These are phyloP conservation scores for Drosophila gaucha DNA, from an alignment of 2,888 invertebrate species.

Conservation along the genomic window DNA sequence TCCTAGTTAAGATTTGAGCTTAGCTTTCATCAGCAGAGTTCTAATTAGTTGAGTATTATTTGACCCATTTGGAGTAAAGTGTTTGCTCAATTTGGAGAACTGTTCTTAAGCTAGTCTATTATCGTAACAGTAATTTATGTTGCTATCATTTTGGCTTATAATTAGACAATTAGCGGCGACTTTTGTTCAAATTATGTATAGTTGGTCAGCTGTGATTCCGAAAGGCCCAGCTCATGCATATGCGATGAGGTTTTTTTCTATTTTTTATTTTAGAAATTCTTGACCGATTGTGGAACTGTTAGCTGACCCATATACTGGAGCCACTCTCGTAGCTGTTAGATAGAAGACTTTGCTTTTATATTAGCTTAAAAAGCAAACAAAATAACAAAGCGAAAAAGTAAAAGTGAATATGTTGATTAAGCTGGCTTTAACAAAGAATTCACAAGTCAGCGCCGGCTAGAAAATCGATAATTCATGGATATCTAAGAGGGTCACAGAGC, in stretches of 20 bases:
- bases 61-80: neutral
- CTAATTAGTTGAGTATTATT: neutral
- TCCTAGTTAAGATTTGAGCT: neutral
- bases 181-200: conserved; percentile 51
- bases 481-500: conserved; percentile 56
- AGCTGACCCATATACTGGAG: conserved; percentile 59
- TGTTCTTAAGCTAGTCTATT: conserved; percentile 45
- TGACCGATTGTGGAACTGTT: conserved; percentile 53
- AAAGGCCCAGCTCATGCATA: conserved; percentile 60
- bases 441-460: conserved; percentile 41
- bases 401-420: conserved; percentile 56
- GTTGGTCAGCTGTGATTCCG: conserved; percentile 38
- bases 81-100: conserved; percentile 13
- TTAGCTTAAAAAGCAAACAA: conserved; percentile 35
- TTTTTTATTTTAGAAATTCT: conserved; percentile 42
- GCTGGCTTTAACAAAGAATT: conserved; percentile 48
- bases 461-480: conserved; percentile 58
- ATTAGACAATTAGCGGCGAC: conserved; percentile 55
- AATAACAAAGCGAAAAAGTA: conserved; percentile 53
- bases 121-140: conserved; percentile 60
- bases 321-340: conserved; percentile 1
- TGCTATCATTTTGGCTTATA: conserved; percentile 36
- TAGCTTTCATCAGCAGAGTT: neutral
- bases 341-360: conserved; percentile 19
- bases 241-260: conserved; percentile 51